phyloP scores from a whole-genome alignment of 2,797 vertebrate genomes.

The Gambusia yucatana region DNA sequence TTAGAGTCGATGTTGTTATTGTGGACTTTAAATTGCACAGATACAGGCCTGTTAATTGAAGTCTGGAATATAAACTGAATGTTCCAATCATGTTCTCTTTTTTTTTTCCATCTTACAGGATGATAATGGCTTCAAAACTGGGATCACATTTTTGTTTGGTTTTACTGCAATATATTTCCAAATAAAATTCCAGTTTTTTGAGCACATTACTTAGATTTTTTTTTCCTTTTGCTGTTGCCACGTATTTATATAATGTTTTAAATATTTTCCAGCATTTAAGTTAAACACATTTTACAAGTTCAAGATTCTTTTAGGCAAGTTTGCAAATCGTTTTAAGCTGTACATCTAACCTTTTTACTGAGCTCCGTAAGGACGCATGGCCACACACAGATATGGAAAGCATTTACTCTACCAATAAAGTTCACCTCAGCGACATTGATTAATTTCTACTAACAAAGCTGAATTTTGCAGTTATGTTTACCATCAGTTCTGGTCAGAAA shows the following conservation, averaged over 20 bases:
- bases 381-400: constrained; percentile 25
- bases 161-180: constrained; percentile 30
- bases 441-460: constrained; percentile 28
- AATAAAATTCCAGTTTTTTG: constrained; percentile 44
- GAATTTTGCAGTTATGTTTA: constrained; percentile 52
- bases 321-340: constrained; percentile 21
- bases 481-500: constrained; percentile 8
- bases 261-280: constrained; percentile 22
- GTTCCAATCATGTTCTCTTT: constrained; percentile 47
- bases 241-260: constrained; percentile 29
- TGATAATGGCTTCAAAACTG: constrained; percentile 31
- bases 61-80: constrained; percentile 57
- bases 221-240: constrained; percentile 36
- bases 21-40: constrained; percentile 61
- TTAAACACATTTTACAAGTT: constrained; percentile 6
- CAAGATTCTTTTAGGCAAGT: constrained; percentile 19
- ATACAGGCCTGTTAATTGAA: constrained; percentile 39
- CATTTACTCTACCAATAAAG: constrained; percentile 31
- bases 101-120: constrained; percentile 25
- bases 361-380: constrained; percentile 33
- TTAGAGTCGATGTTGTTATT: constrained; percentile 37
- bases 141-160: constrained; percentile 37
- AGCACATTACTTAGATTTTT: constrained; percentile 14
- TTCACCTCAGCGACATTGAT: constrained; percentile 49
- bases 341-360: constrained; percentile 3